Evolutionary conservation across 2,797 vertebrate species (phyloP).

Genomic region (Austrolebias charrua): DNA sequence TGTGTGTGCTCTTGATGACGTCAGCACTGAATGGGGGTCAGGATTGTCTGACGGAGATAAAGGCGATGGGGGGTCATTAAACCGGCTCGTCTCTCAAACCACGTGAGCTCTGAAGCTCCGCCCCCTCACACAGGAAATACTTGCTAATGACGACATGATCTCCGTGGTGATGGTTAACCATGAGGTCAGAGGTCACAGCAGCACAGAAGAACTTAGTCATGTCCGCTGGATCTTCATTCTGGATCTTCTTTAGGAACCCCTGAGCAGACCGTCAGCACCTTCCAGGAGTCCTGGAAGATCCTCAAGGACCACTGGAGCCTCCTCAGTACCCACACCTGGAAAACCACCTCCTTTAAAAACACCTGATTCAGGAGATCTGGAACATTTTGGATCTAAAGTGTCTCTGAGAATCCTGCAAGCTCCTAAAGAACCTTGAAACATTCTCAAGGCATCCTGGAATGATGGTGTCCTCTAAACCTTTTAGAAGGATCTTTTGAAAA

Average conservation of each 20-base stretch:
- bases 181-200: constrained; percentile 63
- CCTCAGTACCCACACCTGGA: background rate
- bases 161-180: constrained; percentile 66
- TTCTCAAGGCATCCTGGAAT: too few species aligned
- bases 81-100: constrained; percentile 17
- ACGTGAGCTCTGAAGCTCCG: constrained; percentile 39
- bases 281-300: background rate
- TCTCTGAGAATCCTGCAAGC: too few species aligned
- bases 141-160: constrained; percentile 51
- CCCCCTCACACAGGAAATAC: constrained; percentile 67
- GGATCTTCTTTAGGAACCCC: too few species aligned
- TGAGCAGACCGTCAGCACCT: too few species aligned
- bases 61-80: constrained; percentile 53
- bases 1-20: constrained; percentile 44
- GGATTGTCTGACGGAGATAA: constrained; percentile 55
- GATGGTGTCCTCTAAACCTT: too few species aligned
- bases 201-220: background rate
- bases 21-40: constrained; percentile 55
- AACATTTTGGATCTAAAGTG: too few species aligned
- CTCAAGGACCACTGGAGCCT: background rate
- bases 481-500: too few species aligned
- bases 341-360: too few species aligned
- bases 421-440: too few species aligned
- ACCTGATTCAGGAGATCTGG: too few species aligned
- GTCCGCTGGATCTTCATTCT: background rate